Conservation (phyloP, 1,140 invertebrate genomes). For the Brachionus koreanus region DNA sequence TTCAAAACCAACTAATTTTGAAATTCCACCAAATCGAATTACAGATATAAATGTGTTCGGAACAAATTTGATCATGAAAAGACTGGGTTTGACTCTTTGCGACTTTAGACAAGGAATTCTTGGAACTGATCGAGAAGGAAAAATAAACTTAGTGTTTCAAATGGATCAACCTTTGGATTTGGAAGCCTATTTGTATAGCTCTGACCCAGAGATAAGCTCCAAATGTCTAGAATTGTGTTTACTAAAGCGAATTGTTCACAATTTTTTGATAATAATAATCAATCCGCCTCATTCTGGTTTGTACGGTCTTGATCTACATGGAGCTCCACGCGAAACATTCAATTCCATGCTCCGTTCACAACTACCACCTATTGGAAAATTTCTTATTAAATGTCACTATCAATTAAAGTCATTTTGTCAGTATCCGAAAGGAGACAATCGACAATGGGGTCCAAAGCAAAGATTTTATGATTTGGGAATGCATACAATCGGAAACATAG, state of each 20-base stretch:
- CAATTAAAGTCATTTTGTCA: constrained; percentile 15
- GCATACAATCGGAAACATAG: constrained; percentile 17
- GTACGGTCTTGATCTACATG: constrained; percentile 32
- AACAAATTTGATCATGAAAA: constrained; percentile 1
- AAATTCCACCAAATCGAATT: constrained; percentile 31
- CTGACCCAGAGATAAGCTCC: constrained; percentile 25
- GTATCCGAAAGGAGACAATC: constrained; percentile 29
- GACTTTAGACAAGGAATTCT: constrained; percentile 32
- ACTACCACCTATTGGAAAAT: constrained; percentile 33
- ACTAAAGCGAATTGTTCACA: constrained; percentile 10
- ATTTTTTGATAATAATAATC: constrained; percentile 33
- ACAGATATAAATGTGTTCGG: constrained; percentile 34
- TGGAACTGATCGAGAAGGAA: constrained; percentile 38
- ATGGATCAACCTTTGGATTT: background rate
- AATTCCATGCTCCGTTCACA: background rate
- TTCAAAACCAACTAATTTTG: background rate
- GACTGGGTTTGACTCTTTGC: background rate
- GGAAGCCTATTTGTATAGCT: constrained; percentile 33
- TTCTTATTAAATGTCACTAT: constrained; percentile 25
- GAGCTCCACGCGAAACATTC: background rate
- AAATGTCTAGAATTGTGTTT: constrained; percentile 37
- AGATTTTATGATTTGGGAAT: constrained; percentile 34
- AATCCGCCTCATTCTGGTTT: constrained; percentile 35
- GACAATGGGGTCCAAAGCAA: constrained; percentile 36
- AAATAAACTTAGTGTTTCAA: constrained; percentile 36